phyloP scores from a whole-genome alignment of 2,797 vertebrate genomes.

The Pempheris klunzingeri region DNA sequence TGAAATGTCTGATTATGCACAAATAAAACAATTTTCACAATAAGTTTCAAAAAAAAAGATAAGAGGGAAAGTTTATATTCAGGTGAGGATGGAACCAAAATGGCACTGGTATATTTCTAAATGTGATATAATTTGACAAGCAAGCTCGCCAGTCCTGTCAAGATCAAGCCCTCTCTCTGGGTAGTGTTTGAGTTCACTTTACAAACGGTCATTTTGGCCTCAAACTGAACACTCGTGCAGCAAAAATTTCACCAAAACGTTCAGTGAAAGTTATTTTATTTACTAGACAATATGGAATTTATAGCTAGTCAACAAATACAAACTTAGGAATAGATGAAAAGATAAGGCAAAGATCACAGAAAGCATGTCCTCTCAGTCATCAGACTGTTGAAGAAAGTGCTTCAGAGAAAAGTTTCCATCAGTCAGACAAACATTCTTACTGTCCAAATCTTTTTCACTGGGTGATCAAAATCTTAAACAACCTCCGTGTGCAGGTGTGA shows the following conservation, averaged over 20 bases:
- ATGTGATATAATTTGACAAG: conserved; percentile 6
- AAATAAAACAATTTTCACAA: conserved; percentile 80
- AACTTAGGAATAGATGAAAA: conserved; percentile 71
- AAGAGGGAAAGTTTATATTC: conserved; percentile 56
- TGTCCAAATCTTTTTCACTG: conserved; percentile 61
- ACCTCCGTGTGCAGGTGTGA: conserved; percentile 47
- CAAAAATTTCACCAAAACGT: conserved; percentile 57
- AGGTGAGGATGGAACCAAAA: conserved; percentile 60
- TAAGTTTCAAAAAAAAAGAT: conserved; percentile 55
- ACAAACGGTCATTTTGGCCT: conserved; percentile 58
- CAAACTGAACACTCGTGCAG: conserved; percentile 49
- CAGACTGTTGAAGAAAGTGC: conserved; percentile 79
- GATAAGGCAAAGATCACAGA: conserved; percentile 83
- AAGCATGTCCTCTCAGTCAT: conserved; percentile 70
- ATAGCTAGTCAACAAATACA: conserved; percentile 69
- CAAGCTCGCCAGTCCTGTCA: conserved; percentile 24
- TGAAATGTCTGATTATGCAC: conserved; percentile 81
- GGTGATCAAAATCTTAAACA: conserved; percentile 53
- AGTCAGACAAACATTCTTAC: conserved; percentile 76
- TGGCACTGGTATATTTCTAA: conserved; percentile 24
- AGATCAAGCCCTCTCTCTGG: conserved; percentile 38
- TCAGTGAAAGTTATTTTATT: conserved; percentile 65
- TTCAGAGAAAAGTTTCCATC: conserved; percentile 71
- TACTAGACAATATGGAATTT: conserved; percentile 64
- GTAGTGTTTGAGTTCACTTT: conserved; percentile 40